A percentile compares a stretch with the other conserved stretches of the same genome.
These are phyloP conservation scores for Chironomus striatipennis DNA, from an alignment of 1,140 invertebrate species.

Conservation along the genomic window DNA sequence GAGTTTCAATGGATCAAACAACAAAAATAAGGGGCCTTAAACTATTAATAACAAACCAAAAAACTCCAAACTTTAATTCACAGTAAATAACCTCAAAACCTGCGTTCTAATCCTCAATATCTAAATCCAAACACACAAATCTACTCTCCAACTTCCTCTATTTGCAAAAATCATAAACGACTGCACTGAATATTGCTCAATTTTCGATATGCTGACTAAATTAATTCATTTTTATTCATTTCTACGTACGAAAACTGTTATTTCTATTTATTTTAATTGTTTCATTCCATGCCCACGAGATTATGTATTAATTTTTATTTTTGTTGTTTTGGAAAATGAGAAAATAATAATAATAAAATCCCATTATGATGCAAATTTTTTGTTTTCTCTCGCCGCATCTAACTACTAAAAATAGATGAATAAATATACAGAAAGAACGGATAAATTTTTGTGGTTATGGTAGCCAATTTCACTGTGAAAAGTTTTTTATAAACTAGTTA, in stretches of 20 bases:
- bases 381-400: neutral
- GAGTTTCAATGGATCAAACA: no score
- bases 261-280: conserved; percentile 10
- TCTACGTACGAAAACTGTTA: neutral
- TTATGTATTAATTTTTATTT: neutral
- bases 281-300: neutral
- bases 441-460: no score
- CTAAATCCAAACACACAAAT: neutral
- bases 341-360: neutral
- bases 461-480: no score
- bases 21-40: no score
- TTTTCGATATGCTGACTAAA: neutral
- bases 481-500: neutral
- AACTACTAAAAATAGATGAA: neutral
- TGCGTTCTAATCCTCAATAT: no score
- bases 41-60: no score
- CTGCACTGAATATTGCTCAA: neutral
- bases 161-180: no score
- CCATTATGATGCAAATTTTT: conserved; percentile 12
- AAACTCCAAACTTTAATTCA: no score
- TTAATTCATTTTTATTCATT: neutral
- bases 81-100: no score
- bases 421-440: neutral
- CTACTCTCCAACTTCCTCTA: no score
- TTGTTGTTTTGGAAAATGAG: neutral